Evolutionary conservation across 2,113 vertebrate genomes (phyloP).

Genomic region (Heterochromis multidens): DNA sequence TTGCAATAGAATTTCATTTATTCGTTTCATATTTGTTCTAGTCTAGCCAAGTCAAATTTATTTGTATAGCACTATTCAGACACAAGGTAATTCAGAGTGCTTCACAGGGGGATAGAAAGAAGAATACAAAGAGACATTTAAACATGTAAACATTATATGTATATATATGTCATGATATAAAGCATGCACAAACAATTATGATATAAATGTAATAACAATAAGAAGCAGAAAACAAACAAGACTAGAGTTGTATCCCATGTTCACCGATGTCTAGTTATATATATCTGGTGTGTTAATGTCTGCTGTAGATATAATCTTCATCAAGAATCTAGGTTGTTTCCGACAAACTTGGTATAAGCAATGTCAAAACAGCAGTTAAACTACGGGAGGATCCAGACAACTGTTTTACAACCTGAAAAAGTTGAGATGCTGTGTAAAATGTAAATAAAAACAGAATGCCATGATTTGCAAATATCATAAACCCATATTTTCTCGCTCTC

Average conservation of each 20-base stretch:
- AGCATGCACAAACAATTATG: background rate
- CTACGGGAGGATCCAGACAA: background rate
- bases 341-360: background rate
- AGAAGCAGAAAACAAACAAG: no score
- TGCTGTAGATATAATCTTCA: background rate
- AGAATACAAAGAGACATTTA: background rate
- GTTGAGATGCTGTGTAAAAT: no score
- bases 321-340: background rate
- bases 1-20: background rate
- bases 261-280: background rate
- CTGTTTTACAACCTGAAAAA: no score
- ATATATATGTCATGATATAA: background rate
- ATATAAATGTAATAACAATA: no score
- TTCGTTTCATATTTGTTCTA: background rate
- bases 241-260: background rate
- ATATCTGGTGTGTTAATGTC: background rate
- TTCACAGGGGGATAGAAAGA: background rate
- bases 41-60: background rate
- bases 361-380: background rate
- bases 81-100: background rate
- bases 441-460: no score
- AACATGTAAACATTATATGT: background rate
- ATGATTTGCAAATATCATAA: no score
- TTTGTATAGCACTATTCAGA: background rate
- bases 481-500: no score